phyloP scores from a whole-genome alignment of 2,797 vertebrate species.

The Pantherophis vulpinus region DNA sequence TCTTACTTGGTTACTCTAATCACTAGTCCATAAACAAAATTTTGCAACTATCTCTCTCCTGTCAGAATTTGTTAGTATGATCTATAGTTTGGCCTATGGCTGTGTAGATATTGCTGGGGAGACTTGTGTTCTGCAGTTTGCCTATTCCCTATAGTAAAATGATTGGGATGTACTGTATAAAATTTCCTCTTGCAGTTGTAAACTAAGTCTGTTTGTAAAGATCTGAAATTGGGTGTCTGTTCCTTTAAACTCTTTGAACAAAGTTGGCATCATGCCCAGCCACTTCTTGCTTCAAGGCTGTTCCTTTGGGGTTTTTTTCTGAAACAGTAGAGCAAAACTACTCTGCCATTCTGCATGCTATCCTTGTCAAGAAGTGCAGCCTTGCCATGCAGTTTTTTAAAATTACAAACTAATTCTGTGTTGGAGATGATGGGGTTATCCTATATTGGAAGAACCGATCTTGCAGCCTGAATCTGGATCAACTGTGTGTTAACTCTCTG shows the following conservation, averaged over 20 bases:
- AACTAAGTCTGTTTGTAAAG: not conserved
- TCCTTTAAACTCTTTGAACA: constrained; percentile 59
- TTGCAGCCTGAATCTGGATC: not conserved
- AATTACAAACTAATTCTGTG: not conserved
- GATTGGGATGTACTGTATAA: not conserved
- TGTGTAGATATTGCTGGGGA: not conserved
- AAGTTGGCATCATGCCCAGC: constrained; percentile 39
- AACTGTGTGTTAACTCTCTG: not conserved
- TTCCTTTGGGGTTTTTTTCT: constrained; percentile 8
- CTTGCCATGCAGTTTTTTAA: not conserved
- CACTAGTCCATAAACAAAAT: not conserved
- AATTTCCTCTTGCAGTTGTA: not conserved
- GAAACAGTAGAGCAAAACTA: constrained; percentile 16
- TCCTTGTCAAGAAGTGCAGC: not conserved
- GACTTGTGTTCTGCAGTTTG: not conserved
- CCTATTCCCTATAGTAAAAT: not conserved
- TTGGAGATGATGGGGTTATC: not conserved
- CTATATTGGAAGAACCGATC: not conserved
- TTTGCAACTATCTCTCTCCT: not conserved
- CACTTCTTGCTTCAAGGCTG: constrained; percentile 22
- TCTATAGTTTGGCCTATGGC: not conserved
- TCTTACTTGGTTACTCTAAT: not conserved
- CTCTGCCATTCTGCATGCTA: not conserved
- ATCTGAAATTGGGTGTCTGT: constrained; percentile 27
- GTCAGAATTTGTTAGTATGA: not conserved